Conservation (phyloP, 2,113 vertebrate genomes). For the Pelecanoides urinatrix region DNA sequence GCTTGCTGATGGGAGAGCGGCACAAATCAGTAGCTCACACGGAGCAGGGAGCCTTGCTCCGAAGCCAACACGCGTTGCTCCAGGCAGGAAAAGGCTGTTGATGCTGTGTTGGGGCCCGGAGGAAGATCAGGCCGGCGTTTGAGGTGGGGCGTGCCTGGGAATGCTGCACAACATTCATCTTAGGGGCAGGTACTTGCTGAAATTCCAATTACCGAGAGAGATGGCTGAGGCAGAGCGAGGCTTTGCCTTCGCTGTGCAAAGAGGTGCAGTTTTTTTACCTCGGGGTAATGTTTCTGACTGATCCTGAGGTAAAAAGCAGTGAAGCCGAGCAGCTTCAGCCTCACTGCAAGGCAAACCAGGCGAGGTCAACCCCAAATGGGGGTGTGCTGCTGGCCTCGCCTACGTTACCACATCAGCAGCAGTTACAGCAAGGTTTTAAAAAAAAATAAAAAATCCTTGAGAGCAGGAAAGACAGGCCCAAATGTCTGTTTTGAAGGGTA, state of each 20-base stretch:
- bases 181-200: conserved; percentile 59
- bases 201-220: conserved; percentile 6
- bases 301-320: not conserved
- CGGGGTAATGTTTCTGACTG: not conserved
- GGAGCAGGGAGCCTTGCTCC: not conserved
- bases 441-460: not conserved
- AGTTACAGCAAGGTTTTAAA: not conserved
- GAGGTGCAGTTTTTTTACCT: not conserved
- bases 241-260: not conserved
- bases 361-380: not conserved
- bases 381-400: not conserved
- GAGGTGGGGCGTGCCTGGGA: conserved; percentile 50
- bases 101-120: not conserved
- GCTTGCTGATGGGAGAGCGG: not conserved
- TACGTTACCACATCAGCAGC: not conserved
- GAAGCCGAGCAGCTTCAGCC: not conserved
- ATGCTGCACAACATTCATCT: conserved; percentile 37
- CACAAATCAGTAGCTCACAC: not conserved
- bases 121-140: not conserved
- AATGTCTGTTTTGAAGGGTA: not conserved
- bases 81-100: not conserved
- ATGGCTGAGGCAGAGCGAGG: not conserved
- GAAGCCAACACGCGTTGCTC: not conserved
- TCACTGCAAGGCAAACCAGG: not conserved
- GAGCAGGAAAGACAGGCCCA: not conserved